A percentile compares a stretch with the other conserved stretches of the same genome.
Conservation (phyloP, 2,797 vertebrate species). For the Lacerta bilineata region DNA sequence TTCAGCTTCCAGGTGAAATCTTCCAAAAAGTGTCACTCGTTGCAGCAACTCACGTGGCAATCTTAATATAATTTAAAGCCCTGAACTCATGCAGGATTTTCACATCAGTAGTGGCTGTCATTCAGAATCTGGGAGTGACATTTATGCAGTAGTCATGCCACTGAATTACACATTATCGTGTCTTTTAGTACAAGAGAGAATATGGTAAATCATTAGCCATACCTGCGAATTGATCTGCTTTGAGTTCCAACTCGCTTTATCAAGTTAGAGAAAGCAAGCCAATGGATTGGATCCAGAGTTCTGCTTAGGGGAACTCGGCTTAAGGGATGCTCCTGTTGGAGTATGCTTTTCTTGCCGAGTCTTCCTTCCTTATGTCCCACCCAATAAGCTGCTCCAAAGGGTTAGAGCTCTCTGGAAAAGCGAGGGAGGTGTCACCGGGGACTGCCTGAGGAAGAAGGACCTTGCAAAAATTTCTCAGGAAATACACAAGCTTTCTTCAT, state of each 20-base stretch:
- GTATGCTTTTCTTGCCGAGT: not conserved
- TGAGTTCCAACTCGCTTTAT: not conserved
- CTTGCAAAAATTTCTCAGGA: not conserved
- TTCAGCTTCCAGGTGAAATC: not conserved
- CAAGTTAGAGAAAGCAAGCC: not conserved
- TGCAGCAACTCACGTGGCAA: not conserved
- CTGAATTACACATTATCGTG: too few species aligned
- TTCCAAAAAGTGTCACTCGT: not conserved
- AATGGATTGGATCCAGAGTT: not conserved
- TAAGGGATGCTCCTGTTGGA: too few species aligned
- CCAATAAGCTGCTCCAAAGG: not conserved
- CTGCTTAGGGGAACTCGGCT: not conserved
- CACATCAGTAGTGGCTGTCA: not conserved
- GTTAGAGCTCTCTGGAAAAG: not conserved
- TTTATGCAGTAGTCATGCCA: too few species aligned
- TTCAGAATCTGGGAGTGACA: not conserved
- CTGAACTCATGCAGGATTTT: not conserved
- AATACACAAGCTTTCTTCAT: not conserved
- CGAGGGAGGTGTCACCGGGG: not conserved
- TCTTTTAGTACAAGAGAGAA: not conserved
- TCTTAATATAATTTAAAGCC: not conserved
- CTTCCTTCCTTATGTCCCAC: not conserved
- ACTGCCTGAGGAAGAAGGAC: not conserved
- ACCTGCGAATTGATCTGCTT: not conserved
- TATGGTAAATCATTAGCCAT: not conserved